Conservation (phyloP, 2,113 vertebrate genomes). For the Puffinus mauretanicus region DNA sequence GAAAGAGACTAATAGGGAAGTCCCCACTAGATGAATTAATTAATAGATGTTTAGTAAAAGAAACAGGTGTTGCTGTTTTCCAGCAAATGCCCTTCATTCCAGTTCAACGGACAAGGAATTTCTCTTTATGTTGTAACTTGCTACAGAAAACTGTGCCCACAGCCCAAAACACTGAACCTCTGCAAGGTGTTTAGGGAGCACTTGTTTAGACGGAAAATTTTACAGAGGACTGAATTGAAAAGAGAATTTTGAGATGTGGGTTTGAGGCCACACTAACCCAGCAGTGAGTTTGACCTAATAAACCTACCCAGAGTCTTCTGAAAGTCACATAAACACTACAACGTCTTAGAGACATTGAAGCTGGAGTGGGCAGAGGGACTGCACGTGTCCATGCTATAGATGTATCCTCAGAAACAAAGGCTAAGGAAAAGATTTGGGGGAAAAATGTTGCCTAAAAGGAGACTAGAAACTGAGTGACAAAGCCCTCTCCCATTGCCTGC, state of each 20-base stretch:
- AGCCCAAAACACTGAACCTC: background rate
- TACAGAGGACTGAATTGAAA: background rate
- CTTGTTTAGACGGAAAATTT: background rate
- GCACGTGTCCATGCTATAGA: fast-evolving
- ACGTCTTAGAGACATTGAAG: background rate
- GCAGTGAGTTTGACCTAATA: background rate
- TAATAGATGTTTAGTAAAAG: background rate
- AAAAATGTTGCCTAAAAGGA: background rate
- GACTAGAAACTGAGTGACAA: background rate
- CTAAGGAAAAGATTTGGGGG: background rate
- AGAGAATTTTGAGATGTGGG: background rate
- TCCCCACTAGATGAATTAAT: background rate
- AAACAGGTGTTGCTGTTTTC: background rate
- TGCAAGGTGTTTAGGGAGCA: background rate
- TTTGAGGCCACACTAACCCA: background rate
- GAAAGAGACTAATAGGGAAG: background rate
- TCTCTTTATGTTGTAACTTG: background rate
- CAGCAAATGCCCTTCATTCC: background rate
- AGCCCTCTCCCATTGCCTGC: background rate
- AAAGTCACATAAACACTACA: background rate
- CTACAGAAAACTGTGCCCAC: background rate
- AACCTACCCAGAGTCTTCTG: background rate
- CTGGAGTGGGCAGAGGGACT: background rate
- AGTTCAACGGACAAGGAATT: background rate
- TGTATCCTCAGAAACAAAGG: background rate